Evolutionary conservation across 2,888 invertebrate genomes (phyloP), one percentile per base, ranked within the genome.

Genomic region (Hylaea fasciaria): DNA sequence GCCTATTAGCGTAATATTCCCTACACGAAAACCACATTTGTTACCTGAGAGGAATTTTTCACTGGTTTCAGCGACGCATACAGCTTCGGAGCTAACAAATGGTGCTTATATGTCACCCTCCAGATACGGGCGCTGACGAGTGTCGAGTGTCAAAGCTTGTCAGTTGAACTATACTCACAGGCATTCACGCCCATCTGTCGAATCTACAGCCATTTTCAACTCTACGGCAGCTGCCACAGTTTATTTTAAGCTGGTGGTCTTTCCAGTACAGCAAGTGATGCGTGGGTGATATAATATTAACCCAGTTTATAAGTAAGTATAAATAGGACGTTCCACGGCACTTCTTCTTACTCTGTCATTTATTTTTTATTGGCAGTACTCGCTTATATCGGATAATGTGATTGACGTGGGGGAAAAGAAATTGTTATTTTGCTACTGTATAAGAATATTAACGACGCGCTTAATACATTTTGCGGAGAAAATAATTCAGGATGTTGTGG

Each of bases 131-230:
- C 58, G 82, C 72, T 76, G 83, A 81, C 81, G 81, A 82, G 85
- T 80, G 82, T 82, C 76, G 76, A 77, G 77, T 81, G 82, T 83
- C 81, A 82, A 80, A 82, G 80, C 81, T 78, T 78, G 82, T 83
- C 83, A 83, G 78, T 77, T 75, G 70, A 80, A 78, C 78, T 80
- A 79, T 76, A 68, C 73, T 69, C 73, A 73, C 71, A 72, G 65
- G 68, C 65, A 73, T 72, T 71, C 60, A 60, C 62, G 64, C 64
- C 64, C 65, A 62, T 62, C 64, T 49, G 57, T 49, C 50, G 56
- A 66, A 55, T 53, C 47, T 46, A 46, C 32, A 49, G 56, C 64
- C 60, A 73, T 73, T 78, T 72, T 76, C 67, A 72, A 75, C 79
- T 77, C 74, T 82, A 77, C 70, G 50, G 45, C 40, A 55, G 47